Percentiles rank a stretch among this genome's conserved stretches.
Evolutionary conservation across 2,797 vertebrate genomes (phyloP).

Genomic region (Sebastes baramenuke): DNA sequence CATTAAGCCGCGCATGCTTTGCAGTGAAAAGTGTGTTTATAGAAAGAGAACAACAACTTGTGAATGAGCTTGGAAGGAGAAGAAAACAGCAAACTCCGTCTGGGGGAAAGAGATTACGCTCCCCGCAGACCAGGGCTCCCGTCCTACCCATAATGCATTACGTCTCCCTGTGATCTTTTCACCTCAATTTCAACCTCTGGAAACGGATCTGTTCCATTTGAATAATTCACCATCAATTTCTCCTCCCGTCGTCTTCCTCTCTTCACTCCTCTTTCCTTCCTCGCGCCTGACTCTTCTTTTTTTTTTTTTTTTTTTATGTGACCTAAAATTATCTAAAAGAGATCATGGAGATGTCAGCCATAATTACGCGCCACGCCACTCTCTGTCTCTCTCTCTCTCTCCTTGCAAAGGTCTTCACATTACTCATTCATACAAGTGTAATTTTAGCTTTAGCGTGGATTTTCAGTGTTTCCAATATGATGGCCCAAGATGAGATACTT

Average conservation of each 20-base stretch:
- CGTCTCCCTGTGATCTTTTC: constrained; percentile 61
- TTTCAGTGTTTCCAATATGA: not conserved
- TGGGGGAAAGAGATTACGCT: constrained; percentile 35
- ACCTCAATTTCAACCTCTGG: constrained; percentile 67
- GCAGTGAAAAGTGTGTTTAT: not conserved
- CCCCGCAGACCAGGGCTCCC: constrained; percentile 26
- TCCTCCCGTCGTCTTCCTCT: constrained; percentile 24
- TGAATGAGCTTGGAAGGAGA: not conserved
- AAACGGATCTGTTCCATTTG: constrained; percentile 65
- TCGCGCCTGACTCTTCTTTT: not conserved
- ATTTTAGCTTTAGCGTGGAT: constrained; percentile 16
- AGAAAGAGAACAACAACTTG: not conserved
- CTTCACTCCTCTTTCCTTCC: constrained; percentile 1
- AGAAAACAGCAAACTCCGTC: constrained; percentile 6
- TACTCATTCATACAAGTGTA: constrained; percentile 18
- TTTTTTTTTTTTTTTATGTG: not conserved
- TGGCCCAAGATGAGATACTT: not conserved
- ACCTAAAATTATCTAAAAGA: constrained; percentile 51
- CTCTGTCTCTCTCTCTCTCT: not conserved
- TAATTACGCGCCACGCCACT: constrained; percentile 25
- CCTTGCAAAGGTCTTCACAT: constrained; percentile 5
- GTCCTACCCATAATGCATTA: constrained; percentile 69
- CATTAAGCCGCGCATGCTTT: not conserved
- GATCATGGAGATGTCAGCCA: constrained; percentile 46
- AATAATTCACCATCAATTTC: constrained; percentile 74